Evolutionary conservation across 2,888 invertebrate genomes (phyloP), one percentile per base, ranked within the genome.

Genomic region (Callyntrura sp.): DNA sequence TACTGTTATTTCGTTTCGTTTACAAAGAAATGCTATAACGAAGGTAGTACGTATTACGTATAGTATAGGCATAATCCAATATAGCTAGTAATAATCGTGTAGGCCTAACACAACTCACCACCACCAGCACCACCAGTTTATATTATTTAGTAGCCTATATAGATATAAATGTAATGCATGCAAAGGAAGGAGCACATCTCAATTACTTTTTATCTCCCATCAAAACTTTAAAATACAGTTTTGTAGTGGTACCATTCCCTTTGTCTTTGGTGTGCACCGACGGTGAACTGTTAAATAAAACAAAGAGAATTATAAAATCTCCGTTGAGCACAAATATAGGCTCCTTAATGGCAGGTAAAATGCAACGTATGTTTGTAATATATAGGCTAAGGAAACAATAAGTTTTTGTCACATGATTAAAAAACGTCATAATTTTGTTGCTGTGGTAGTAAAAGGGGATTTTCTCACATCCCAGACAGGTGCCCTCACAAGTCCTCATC

Each of bases 321-420:
- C 17, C 20, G 20, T n/a, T 4, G 43, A 45, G 43, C 17, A 70
- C n/a, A 28, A 14, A 76, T 20, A 23, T 20, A 48, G 51, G 45
- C 28, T 14, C 65, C 12, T 28, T 65, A n/a, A n/a, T 6, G 48
- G 73, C 45, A 73, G 20, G 20, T 20, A 76, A 8, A 51, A 23
- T 45, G 51, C 43, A 70, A 51, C 48, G 76, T 23, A 76, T 48
- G 51, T 76, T 20, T 20, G 14, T 14, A 11, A 14, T 55, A 68
- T 35, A 25, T 51, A 14, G 76, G 12, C 76, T 45, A n/a, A 43
- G 35, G 76, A 35, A 76, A 23, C 14, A 5, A 48, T 23, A 23
- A 51, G 76, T 51, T 76, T 76, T 76, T 76, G 76, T 76, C 76
- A 76, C 76, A 76, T 76, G 51, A 76, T 76, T 51, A 51, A 76